Conservation (phyloP, 2,797 vertebrate genomes). For the Gallinago stenura region DNA sequence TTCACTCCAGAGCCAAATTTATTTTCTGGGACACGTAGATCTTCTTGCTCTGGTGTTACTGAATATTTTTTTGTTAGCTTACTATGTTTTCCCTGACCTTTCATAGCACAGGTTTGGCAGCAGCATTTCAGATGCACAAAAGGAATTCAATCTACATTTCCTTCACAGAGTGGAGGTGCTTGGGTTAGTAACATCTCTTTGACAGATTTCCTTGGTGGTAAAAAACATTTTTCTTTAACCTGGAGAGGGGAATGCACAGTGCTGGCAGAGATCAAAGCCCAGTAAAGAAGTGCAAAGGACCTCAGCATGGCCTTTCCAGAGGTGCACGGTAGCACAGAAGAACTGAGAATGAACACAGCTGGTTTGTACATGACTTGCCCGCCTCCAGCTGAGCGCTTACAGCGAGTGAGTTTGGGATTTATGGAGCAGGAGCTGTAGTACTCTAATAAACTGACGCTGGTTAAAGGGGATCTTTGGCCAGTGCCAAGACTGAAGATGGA, state of each 20-base stretch:
- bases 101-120: not conserved
- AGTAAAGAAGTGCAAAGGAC: not conserved
- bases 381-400: not conserved
- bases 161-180: not conserved
- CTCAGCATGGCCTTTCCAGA: not conserved
- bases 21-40: not conserved
- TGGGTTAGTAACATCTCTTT: not conserved
- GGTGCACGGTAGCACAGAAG: not conserved
- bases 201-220: not conserved
- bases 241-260: not conserved
- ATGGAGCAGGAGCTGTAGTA: not conserved
- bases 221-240: not conserved
- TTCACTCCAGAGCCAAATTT: not conserved
- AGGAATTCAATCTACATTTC: not conserved
- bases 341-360: not conserved
- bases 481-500: not conserved
- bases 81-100: not conserved
- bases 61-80: not conserved
- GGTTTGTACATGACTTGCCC: not conserved
- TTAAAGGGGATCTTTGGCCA: slow-evolving; percentile 22
- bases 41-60: not conserved
- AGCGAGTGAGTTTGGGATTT: not conserved
- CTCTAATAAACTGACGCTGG: not conserved
- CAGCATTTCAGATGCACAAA: not conserved
- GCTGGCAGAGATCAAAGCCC: not conserved